These are phyloP conservation scores for Oreochromis spilurus DNA, from an alignment of 2,113 vertebrate genomes.

Conservation along the genomic window DNA sequence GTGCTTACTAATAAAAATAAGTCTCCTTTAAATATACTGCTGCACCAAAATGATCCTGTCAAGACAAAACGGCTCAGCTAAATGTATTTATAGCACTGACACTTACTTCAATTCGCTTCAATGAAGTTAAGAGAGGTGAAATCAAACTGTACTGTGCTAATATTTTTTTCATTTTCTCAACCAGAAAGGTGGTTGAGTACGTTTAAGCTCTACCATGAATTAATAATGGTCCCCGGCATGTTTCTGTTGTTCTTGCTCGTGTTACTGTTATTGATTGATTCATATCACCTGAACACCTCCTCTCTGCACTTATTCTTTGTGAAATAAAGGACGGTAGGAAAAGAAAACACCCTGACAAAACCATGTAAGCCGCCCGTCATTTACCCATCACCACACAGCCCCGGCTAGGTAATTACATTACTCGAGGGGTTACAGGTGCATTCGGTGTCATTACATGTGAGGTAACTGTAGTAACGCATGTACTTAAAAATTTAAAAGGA, in stretches of 20 bases:
- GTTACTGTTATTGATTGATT: not conserved
- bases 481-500: not conserved
- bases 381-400: not conserved
- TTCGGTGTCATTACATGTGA: not conserved
- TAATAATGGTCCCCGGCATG: not conserved
- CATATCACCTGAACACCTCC: not conserved
- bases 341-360: not conserved
- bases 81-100: not conserved
- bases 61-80: not conserved
- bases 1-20: not conserved
- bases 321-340: not conserved
- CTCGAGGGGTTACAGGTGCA: slow-evolving; percentile 25
- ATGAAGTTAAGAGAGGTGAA: not conserved
- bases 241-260: not conserved
- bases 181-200: not conserved
- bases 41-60: not conserved
- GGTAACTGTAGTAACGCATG: not conserved
- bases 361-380: not conserved
- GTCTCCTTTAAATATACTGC: not conserved
- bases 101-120: not conserved
- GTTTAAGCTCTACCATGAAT: not conserved
- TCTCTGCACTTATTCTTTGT: not conserved
- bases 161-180: not conserved
- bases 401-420: not conserved
- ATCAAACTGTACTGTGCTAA: not conserved